These are phyloP conservation scores for Megalops atlanticus DNA, from an alignment of 2,113 vertebrate genomes.

Conservation along the genomic window DNA sequence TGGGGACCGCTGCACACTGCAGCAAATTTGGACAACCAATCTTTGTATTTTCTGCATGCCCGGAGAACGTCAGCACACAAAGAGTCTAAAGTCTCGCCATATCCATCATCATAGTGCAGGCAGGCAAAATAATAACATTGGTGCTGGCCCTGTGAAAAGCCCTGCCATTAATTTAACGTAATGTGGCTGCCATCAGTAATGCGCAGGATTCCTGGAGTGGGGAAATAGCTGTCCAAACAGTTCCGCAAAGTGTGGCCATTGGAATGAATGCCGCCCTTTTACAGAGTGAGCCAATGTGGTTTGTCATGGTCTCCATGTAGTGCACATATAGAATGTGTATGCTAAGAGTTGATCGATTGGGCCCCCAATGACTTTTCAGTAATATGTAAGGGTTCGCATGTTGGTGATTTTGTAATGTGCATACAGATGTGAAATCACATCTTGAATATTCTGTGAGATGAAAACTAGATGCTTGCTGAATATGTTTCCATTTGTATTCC, in stretches of 20 bases:
- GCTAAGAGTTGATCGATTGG: no score
- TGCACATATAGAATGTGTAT: background rate
- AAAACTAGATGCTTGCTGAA: no score
- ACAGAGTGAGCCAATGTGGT: background rate
- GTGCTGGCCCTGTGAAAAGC: background rate
- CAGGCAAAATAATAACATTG: slow-evolving; percentile 11
- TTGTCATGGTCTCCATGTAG: background rate
- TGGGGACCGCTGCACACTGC: background rate
- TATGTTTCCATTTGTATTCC: no score
- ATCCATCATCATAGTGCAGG: background rate
- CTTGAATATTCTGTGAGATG: no score
- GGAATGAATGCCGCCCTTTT: background rate
- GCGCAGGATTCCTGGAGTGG: background rate
- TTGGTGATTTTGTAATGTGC: no score
- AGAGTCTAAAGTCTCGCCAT: background rate
- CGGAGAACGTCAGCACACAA: background rate
- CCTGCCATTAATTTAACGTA: slow-evolving; percentile 4
- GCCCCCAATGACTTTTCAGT: background rate
- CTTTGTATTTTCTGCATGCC: background rate
- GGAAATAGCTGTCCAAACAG: background rate
- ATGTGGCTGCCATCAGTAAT: background rate
- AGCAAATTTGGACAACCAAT: background rate
- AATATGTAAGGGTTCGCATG: background rate
- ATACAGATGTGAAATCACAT: no score
- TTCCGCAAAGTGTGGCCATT: background rate